Conservation (phyloP, 92 coral and sea anemone species). For the Phenganax subtilis region DNA sequence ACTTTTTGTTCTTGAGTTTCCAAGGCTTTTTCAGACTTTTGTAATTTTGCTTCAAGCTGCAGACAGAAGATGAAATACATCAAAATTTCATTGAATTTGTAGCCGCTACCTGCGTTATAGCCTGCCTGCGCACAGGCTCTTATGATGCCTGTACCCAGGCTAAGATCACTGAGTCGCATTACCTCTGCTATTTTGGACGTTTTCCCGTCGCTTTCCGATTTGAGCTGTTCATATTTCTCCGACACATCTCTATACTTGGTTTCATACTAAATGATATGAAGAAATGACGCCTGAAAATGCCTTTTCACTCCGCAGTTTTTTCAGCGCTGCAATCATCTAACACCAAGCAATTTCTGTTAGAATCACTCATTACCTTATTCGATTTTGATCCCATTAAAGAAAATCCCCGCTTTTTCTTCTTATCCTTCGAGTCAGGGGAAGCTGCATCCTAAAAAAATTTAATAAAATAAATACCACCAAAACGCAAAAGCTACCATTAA, state of each 20-base stretch:
- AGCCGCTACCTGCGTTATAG: no score
- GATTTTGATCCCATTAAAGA: slow-evolving; percentile 26
- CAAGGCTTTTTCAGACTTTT: slow-evolving; percentile 36
- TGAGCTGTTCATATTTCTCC: slow-evolving; percentile 35
- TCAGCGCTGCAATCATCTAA: not conserved
- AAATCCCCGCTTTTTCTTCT: slow-evolving; percentile 16
- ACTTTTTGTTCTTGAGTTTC: slow-evolving; percentile 58
- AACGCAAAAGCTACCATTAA: not conserved
- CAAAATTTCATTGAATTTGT: not conserved
- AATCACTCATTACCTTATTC: not conserved
- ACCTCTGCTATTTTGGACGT: slow-evolving; percentile 37
- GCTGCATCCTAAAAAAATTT: not conserved
- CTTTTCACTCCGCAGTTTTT: no score
- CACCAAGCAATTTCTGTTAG: not conserved
- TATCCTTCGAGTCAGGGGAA: not conserved
- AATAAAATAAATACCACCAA: not conserved
- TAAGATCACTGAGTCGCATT: not conserved
- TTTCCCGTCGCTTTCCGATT: slow-evolving; percentile 35
- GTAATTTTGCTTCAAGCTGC: slow-evolving; percentile 36
- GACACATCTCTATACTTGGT: slow-evolving; percentile 23
- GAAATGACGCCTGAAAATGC: not conserved
- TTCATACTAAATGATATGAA: slow-evolving; percentile 22
- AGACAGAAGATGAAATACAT: not conserved
- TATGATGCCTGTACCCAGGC: no score
- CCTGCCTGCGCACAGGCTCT: no score